Evolutionary conservation across 2,797 vertebrate genomes (phyloP), one percentile per base, ranked within the genome.

Genomic region (Thripadectes ignobilis): DNA sequence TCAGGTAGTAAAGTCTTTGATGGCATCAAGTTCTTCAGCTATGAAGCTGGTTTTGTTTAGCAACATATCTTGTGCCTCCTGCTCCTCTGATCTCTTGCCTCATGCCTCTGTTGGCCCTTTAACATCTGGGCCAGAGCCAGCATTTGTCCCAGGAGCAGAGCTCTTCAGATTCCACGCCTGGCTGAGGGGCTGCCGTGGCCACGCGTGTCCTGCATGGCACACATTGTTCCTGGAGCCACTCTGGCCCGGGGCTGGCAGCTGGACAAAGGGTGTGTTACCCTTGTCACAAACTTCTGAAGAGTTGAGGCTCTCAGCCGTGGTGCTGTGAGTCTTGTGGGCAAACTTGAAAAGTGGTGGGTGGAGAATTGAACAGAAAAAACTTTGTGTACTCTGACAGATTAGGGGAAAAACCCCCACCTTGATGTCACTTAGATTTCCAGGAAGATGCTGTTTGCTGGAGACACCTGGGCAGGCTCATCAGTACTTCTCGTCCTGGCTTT

Each of bases 191-290:
- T 81, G 74, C 66, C 3, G 2, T 51, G 73, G 68, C 79, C 65
- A 59, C 4, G 3, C 58, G 1, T 55, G 38, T 46, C 67, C 89
- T 49, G 68, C 87, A 78, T 9, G 57, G 85, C 27, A 92, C 90
- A 24, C 23, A 55, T n/a, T 91, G 90, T 96, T 62, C 93, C 82
- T 51, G 63, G 85, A 95, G 88, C 48, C 10, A 0, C 52, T 24
- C 38, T 8, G 72, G 45, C 38, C 76, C 7, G 1, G 45, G 59
- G 18, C 81, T 96, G 95, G 86, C 95, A 95, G 86, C 71, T 73
- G 79, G 72, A 55, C 85, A 27, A 10, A 52, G 63, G 12, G 16
- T 48, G 14, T 34, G 51, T 17, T 41, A 59, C 48, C 80, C 87
- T 78, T 32, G 41, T 85, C 45, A 61, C 45, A 43, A 41, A 48